phyloP scores from a whole-genome alignment of 2,888 invertebrate genomes.

The Scaptomyza tumidula region DNA sequence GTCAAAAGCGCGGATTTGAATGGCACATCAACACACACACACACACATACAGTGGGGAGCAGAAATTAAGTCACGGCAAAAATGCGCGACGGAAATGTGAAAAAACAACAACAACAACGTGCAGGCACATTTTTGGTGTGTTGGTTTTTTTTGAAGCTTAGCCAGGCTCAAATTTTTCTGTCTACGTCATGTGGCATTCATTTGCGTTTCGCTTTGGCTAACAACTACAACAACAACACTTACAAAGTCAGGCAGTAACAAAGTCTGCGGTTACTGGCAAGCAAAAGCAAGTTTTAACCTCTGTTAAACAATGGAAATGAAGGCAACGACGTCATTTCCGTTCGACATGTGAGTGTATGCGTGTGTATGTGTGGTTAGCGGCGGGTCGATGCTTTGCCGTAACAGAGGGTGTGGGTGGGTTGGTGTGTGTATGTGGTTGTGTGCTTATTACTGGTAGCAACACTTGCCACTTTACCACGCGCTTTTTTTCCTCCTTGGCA shows the following conservation, averaged over 20 bases:
- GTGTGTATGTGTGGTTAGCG: constrained; percentile 17
- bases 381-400: constrained; percentile 41
- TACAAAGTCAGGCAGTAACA: constrained; percentile 33
- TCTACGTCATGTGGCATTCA: constrained; percentile 76
- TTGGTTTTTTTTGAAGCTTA: constrained; percentile 46
- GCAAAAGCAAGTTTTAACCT: constrained; percentile 64
- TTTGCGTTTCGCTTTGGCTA: constrained; percentile 53
- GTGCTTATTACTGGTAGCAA: constrained; percentile 43
- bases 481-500: constrained; percentile 14
- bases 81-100: constrained; percentile 74
- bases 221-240: constrained; percentile 20
- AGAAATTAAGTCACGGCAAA: constrained; percentile 75
- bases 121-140: constrained; percentile 55
- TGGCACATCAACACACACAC: constrained; percentile 22
- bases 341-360: constrained; percentile 49
- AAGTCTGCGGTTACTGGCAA: constrained; percentile 56
- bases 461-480: constrained; percentile 58
- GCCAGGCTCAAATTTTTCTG: constrained; percentile 60
- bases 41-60: constrained; percentile 19
- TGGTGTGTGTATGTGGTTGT: constrained; percentile 32
- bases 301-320: constrained; percentile 61
- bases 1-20: constrained; percentile 69
- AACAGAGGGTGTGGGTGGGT: constrained; percentile 14
- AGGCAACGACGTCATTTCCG: constrained; percentile 71
- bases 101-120: constrained; percentile 59